Evolutionary conservation across 1,140 invertebrate genomes (phyloP), one percentile per base, ranked within the genome.

Genomic region (Drosophila pruinosa): DNA sequence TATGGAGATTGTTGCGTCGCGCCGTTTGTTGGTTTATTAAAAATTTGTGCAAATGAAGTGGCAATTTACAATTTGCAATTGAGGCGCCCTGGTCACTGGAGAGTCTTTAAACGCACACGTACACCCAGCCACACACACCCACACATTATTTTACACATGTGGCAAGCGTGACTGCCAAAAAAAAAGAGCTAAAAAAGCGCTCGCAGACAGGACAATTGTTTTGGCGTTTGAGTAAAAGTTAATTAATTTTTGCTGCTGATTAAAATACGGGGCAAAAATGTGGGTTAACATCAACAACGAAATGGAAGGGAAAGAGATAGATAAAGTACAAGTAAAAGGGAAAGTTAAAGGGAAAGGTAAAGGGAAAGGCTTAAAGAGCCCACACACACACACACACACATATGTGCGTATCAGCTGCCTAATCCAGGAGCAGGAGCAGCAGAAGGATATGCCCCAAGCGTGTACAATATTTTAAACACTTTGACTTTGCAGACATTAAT

Each of bases 391-490:
- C 52, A 58, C 21, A 39, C 17, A 39, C 34, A 54, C 52, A 39
- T 14, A 7, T 26, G 22, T 45, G 10, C 7, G 21, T 15, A 58
- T 38, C 52, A 47, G 54, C 38, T 15, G 50, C 52, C 36, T 64
- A 56, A 59, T 59, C 56, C 56, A 24, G 53, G 22, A 56, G 12
- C 14, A 41, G 45, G 10, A 52, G 17, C 59, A 34, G n/a, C 10
- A 48, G 4, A 61, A 19, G 47, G 53, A 81, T 77, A 52, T 70
- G 58, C 64, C 69, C 57, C 59, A 39, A 45, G 72, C 81, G 69
- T 81, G 81, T 86, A 67, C 45, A 85, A 81, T 77, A 85, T 85
- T 85, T 77, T 81, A 81, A 85, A 81, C 73, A 81, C 73, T 86
- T 81, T 85, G 78, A 71, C 77, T 80, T 61, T 73, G 61, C 59